Evolutionary conservation across 2,797 vertebrate genomes (phyloP).

Genomic region (Phrynocephalus forsythii): DNA sequence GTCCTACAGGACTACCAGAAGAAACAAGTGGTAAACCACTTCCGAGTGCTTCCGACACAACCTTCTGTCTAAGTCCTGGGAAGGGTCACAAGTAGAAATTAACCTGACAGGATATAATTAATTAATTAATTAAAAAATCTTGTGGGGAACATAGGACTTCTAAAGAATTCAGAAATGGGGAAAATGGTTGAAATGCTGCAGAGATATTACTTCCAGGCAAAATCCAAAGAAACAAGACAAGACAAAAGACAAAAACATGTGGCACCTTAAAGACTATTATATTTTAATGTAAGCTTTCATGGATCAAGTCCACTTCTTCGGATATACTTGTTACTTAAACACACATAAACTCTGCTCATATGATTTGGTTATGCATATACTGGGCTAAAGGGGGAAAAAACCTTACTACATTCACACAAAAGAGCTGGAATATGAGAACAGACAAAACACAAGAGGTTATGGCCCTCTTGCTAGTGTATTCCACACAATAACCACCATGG

Average conservation of each 20-base stretch:
- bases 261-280: no score
- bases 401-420: neutral
- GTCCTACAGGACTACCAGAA: no score
- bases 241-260: no score
- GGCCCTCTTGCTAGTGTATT: neutral
- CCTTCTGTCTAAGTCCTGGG: no score
- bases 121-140: neutral
- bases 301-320: no score
- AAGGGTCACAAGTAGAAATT: neutral
- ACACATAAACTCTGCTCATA: neutral
- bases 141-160: neutral
- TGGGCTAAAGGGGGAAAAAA: no score
- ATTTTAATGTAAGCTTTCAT: no score
- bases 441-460: neutral
- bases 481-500: neutral
- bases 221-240: no score
- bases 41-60: no score
- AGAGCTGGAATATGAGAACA: neutral
- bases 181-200: neutral
- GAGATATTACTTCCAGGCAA: neutral
- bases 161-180: neutral
- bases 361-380: no score
- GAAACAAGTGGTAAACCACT: no score
- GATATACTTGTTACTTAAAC: neutral
- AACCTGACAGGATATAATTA: neutral